phyloP scores from a whole-genome alignment of 2,797 vertebrate genomes.

The Mormyrus hasselquistii region DNA sequence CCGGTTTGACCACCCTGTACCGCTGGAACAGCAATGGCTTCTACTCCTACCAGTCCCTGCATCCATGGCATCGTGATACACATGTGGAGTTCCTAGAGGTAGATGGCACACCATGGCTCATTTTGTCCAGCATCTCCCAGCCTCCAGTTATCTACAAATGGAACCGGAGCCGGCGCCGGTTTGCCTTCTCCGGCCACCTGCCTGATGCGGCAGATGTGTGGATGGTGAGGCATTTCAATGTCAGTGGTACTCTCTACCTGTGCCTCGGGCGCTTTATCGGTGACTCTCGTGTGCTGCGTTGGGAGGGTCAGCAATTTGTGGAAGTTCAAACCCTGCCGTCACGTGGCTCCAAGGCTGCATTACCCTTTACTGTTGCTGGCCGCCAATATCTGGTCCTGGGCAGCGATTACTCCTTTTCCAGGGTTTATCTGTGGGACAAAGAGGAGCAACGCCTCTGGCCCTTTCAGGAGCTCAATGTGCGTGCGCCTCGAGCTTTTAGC shows the following conservation, averaged over 20 bases:
- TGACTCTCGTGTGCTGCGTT: conserved; percentile 96
- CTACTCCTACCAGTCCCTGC: conserved; percentile 94
- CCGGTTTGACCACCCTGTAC: conserved; percentile 92
- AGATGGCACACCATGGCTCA: conserved; percentile 82
- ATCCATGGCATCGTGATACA: conserved; percentile 92
- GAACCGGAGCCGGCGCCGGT: conserved; percentile 81
- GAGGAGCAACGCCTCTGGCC: conserved; percentile 85
- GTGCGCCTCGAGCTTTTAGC: conserved; percentile 90
- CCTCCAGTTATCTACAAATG: conserved; percentile 93
- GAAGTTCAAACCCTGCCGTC: conserved; percentile 94
- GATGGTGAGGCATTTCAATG: conserved; percentile 88
- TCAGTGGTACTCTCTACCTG: conserved; percentile 82
- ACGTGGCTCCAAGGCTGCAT: conserved; percentile 94
- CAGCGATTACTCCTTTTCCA: conserved; percentile 96
- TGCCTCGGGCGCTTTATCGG: conserved; percentile 96
- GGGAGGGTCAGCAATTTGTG: conserved; percentile 84
- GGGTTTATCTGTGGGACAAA: conserved; percentile 92
- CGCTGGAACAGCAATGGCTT: conserved; percentile 98
- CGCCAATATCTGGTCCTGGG: conserved; percentile 95
- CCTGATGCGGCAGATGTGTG: conserved; percentile 97
- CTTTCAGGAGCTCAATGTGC: conserved; percentile 95
- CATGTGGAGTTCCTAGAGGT: conserved; percentile 95
- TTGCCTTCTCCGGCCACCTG: conserved; percentile 85
- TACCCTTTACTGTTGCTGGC: conserved; percentile 80
- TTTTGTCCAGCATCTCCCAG: conserved; percentile 93